Evolutionary conservation across 2,113 vertebrate genomes (phyloP).

Genomic region (Malurus elegans): DNA sequence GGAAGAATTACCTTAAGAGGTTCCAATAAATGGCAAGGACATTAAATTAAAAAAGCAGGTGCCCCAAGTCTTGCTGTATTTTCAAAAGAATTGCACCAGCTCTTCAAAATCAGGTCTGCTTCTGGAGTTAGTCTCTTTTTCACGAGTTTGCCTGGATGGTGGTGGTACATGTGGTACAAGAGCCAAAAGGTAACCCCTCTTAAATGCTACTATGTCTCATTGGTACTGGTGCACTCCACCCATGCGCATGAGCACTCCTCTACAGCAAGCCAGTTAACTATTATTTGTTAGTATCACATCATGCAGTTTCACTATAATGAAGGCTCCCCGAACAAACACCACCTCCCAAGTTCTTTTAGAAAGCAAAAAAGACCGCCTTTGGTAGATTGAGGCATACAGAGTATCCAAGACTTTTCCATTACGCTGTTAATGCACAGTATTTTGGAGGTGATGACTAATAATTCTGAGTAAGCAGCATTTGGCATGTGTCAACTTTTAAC

Average conservation of each 20-base stretch:
- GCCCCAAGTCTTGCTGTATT: not conserved
- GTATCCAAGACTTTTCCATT: not conserved
- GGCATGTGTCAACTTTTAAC: not conserved
- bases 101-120: not conserved
- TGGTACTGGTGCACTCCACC: not conserved
- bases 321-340: not conserved
- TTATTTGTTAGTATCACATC: not conserved
- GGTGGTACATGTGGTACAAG: accelerated
- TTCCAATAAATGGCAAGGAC: not conserved
- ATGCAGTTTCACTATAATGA: not conserved
- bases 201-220: not conserved
- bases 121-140: not conserved
- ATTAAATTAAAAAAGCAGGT: not conserved
- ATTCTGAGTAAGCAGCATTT: not conserved
- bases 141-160: not conserved
- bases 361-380: not conserved
- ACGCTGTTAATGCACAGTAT: not conserved
- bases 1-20: not conserved
- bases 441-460: not conserved
- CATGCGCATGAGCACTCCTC: not conserved
- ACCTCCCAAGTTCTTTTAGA: not conserved
- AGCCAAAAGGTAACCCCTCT: not conserved
- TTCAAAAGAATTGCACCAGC: not conserved
- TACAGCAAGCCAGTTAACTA: not conserved
- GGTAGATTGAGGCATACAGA: not conserved